Evolutionary conservation across 2,888 invertebrate genomes (phyloP), one percentile per base, ranked within the genome.

Genomic region (Scaeva pyrastri): DNA sequence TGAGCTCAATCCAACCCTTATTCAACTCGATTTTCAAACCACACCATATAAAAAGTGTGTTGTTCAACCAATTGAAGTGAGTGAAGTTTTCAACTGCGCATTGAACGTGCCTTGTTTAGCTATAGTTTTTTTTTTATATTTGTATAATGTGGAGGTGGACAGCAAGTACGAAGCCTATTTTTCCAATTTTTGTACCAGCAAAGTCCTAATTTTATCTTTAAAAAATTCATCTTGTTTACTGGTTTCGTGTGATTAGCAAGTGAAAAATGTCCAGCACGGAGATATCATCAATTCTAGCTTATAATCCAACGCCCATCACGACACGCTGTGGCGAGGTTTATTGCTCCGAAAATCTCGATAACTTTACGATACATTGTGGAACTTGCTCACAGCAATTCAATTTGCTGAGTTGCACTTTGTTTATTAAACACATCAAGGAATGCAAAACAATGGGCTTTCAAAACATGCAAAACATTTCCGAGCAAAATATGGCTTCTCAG

Each of bases 371-470:
- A 36, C 41, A 62, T 36, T 74, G 80, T 16, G 50, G 16, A 52
- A 52, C 31, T 11, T 80, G 80, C 39, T 74, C 74, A 10, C 74
- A 74, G 26, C 68, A 80, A n/a, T 80, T 80, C 4, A 74, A 62
- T 43, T 70, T 80, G 19, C 52, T 70, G 5, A 80, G 80, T 55
- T 68, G 52, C 36, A 70, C n/a, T 60, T 62, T 80, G 7, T 80
- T 74, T 45, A 62, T 80, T 7, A 74, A 50, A 36, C 80, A 80
- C n/a, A 55, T 80, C n/a, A 74, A 62, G 39, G 74, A 74, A 62
- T 74, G 74, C 21, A 39, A 68, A 52, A 12, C 68, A 50, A 52
- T 52, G 50, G 68, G 50, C 8, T 68, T 39, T 16, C 55, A 64
- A 50, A 58, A 36, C 5, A 7, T 48, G 31, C 19, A 12, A 50